Base-by-base conservation (phyloP, 2,797 vertebrate species). In the Acropternis orthonyx region DNA sequence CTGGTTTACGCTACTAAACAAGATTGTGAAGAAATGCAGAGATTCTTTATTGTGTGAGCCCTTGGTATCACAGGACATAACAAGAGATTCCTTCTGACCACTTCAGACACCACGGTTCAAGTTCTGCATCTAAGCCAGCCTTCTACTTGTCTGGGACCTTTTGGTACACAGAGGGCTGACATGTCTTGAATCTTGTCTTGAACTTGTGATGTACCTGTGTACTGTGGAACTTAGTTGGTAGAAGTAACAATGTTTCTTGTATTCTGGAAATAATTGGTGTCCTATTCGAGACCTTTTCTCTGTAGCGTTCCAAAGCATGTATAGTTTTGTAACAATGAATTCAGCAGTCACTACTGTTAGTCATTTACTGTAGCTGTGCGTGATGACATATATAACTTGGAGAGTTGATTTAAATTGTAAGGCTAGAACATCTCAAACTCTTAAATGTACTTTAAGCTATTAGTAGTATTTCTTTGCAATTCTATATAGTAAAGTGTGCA, bases 21-120 rank as follows among this genome's bases (percentile, higher is more conserved):
- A 78, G 63, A 28, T 73, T 89, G 36, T 56, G 44, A 75, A 72
- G 85, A 84, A 93, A 93, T 55, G 48, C 58, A 58, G 63, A 43
- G 52, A 74, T 82, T 43, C 69, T 88, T 89, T 71, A 41, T 73
- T 85, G 44, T 78, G 62, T 78, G 72, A 96, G 52, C 55, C 55
- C 37, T 78, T 83, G 75, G 54, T 82, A 75, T 84, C 44, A 8
- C 48, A 81, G 83, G 58, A 12, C 0, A 0, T 78, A 74, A 32
- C 44, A 55, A 71, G 92, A 92, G 85, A 71, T 93, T 90, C 30
- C 63, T 58, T 90, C 87, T 89, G 88, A 77, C 12, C 27, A 28
- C 72, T 76, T 56, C 48, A 66, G 52, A 58, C 4, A 2, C 28
- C 68, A 69, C 1, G 5, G 88, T 90, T 96, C 88, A 83, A 83